Conservation (phyloP, 1,140 invertebrate species). For the Drosophila eugracilis region DNA sequence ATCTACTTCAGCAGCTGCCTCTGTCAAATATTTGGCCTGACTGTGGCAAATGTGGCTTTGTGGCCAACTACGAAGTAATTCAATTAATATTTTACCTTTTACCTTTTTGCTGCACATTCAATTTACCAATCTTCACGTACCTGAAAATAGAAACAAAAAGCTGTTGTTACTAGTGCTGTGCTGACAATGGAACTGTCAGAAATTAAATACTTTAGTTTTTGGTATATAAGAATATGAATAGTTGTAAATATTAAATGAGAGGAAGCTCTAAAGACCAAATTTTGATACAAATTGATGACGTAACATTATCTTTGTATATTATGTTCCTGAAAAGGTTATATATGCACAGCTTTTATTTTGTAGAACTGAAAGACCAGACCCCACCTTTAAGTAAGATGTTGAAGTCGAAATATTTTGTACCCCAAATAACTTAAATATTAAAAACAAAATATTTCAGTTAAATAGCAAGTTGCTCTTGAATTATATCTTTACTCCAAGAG, state of each 20-base stretch:
- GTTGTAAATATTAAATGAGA: too few relatives aligned
- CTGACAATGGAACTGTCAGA: background rate
- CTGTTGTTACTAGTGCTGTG: slow-evolving; percentile 18
- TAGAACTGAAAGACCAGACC: too few relatives aligned
- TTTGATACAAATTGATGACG: too few relatives aligned
- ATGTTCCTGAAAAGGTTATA: too few relatives aligned
- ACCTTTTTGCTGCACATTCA: slow-evolving; percentile 25
- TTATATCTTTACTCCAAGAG: background rate
- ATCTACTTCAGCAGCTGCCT: slow-evolving; percentile 26
- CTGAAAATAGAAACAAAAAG: slow-evolving; percentile 38
- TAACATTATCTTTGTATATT: too few relatives aligned
- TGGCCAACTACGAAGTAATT: slow-evolving; percentile 37
- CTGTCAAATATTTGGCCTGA: slow-evolving; percentile 38
- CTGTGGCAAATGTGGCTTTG: slow-evolving; percentile 46
- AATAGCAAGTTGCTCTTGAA: too few relatives aligned
- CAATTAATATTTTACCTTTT: slow-evolving; percentile 49
- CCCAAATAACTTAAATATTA: background rate
- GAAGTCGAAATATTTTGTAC: too few relatives aligned
- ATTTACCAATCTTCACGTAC: slow-evolving; percentile 44
- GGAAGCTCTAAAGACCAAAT: too few relatives aligned
- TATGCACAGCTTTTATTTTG: too few relatives aligned
- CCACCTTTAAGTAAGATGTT: too few relatives aligned
- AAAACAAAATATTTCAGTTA: background rate
- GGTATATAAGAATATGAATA: too few relatives aligned
- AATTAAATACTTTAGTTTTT: too few relatives aligned